Evolutionary conservation across 64 coral and sea anemone genomes (phyloP).

Genomic region (Dendronephthya gigantea): DNA sequence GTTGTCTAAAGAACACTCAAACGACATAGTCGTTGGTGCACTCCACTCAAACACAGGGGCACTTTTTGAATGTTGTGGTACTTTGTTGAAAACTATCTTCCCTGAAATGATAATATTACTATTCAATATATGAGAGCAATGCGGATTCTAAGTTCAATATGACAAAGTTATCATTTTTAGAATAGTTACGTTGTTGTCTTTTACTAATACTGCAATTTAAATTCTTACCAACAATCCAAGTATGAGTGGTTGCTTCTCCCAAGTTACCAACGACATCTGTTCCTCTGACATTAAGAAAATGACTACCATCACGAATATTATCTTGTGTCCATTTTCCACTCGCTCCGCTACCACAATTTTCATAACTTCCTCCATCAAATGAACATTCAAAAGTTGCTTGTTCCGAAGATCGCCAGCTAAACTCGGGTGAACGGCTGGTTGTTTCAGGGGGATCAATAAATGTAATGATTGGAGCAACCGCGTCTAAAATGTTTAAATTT

Average conservation of each 20-base stretch:
- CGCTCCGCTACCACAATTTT: background rate
- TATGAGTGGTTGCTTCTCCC: background rate
- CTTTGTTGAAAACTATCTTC: background rate
- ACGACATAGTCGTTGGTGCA: background rate
- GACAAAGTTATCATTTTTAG: too few relatives aligned
- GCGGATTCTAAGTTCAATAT: too few relatives aligned
- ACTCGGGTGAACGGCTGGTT: background rate
- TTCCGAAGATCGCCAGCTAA: background rate
- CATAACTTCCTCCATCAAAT: background rate
- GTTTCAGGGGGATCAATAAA: background rate
- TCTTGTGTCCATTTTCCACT: background rate
- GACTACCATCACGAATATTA: background rate
- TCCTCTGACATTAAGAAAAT: background rate
- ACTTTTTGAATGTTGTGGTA: background rate
- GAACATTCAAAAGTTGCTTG: slow-evolving; percentile 1
- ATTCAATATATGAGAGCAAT: too few relatives aligned
- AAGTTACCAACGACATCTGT: background rate
- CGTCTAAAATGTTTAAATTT: too few relatives aligned
- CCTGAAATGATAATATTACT: too few relatives aligned
- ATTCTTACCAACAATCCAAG: background rate
- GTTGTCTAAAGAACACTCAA: background rate
- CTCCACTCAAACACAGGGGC: background rate
- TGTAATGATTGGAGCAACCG: background rate
- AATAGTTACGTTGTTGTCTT: too few relatives aligned
- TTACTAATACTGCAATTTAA: too few relatives aligned